Conservation (phyloP, 2,888 invertebrate species). For the Agrochola circellaris region DNA sequence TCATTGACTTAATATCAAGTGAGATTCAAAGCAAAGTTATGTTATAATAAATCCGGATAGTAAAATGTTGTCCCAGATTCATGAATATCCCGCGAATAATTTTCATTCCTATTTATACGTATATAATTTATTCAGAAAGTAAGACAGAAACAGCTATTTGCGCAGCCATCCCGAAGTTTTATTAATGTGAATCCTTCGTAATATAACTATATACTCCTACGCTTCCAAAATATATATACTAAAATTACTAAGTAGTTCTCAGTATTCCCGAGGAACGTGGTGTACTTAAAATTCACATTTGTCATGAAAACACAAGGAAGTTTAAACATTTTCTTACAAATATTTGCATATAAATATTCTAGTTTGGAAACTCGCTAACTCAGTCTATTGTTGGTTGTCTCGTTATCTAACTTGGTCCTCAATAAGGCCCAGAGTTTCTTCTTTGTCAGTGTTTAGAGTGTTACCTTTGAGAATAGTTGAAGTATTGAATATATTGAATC, state of each 20-base stretch:
- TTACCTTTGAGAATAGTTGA: slow-evolving; percentile 18
- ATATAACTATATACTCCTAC: slow-evolving; percentile 1
- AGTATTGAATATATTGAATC: slow-evolving; percentile 38
- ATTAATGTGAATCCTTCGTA: slow-evolving; percentile 38
- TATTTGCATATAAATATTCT: slow-evolving; percentile 70
- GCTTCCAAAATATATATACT: neutral
- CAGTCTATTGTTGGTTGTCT: slow-evolving; percentile 35
- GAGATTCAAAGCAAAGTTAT: slow-evolving; percentile 10
- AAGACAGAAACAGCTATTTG: slow-evolving; percentile 21
- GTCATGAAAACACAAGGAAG: slow-evolving; percentile 49
- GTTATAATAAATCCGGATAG: neutral
- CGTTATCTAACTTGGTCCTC: slow-evolving; percentile 45
- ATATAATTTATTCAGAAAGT: slow-evolving; percentile 18
- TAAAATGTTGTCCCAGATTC: neutral
- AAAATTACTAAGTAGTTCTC: slow-evolving; percentile 17
- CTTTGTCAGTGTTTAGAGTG: slow-evolving; percentile 16
- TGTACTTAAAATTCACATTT: slow-evolving; percentile 58
- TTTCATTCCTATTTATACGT: slow-evolving; percentile 14
- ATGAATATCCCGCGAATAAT: slow-evolving; percentile 5
- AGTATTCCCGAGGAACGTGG: slow-evolving; percentile 21
- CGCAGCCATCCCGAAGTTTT: slow-evolving; percentile 22
- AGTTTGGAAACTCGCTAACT: slow-evolving; percentile 55
- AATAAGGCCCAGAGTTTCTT: slow-evolving; percentile 26
- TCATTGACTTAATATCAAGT: slow-evolving; percentile 15
- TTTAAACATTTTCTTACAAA: slow-evolving; percentile 56